These are phyloP conservation scores for Paracentrotus lividus DNA, from an alignment of 53 echinoderm and acorn worm genomes.

Conservation along the genomic window DNA sequence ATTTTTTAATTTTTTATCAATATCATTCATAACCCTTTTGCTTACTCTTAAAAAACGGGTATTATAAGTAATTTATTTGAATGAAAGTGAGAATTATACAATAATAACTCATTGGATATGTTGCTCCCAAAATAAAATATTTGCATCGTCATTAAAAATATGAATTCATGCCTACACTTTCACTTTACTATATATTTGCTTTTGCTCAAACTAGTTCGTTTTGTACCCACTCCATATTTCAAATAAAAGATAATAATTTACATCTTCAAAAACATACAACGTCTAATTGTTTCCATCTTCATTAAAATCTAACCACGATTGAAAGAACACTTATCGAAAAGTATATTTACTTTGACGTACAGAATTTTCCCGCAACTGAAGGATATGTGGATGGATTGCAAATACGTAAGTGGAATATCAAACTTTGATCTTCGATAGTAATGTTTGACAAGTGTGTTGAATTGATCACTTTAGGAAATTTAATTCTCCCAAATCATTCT, in stretches of 20 bases:
- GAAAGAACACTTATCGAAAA: neutral
- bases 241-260: neutral
- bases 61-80: no score
- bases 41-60: no score
- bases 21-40: no score
- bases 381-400: neutral
- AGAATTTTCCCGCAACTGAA: neutral
- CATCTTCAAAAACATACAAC: neutral
- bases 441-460: conserved; percentile 29
- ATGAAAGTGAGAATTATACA: no score
- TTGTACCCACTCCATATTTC: neutral
- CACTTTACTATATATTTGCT: no score
- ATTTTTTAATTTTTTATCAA: no score
- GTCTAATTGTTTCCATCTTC: neutral
- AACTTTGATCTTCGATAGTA: neutral
- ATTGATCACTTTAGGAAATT: conserved; percentile 45
- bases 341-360: neutral
- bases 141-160: no score
- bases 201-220: no score
- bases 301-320: neutral
- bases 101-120: no score
- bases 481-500: conserved; percentile 5
- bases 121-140: no score
- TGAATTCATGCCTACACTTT: no score
- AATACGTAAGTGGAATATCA: neutral